These are phyloP conservation scores for Phragmatobia fuliginosa DNA, from an alignment of 2,888 invertebrate genomes.

Conservation along the genomic window DNA sequence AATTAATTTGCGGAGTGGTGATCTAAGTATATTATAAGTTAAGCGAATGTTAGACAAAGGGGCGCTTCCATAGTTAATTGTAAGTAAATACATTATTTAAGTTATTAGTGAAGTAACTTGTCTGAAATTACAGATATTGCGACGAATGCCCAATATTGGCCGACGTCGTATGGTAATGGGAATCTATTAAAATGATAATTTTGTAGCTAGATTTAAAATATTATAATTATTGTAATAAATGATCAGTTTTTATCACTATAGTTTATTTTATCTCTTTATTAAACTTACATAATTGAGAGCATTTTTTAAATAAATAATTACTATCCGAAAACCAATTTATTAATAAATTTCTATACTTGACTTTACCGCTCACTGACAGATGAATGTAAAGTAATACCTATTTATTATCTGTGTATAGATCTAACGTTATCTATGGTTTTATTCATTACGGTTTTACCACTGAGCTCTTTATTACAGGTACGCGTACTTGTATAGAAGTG, in stretches of 20 bases:
- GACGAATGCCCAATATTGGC: background rate
- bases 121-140: background rate
- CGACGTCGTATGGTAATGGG: conserved; percentile 33
- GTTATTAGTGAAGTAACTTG: conserved; percentile 24
- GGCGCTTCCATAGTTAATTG: conserved; percentile 51
- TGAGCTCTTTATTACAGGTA: too few species aligned
- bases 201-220: background rate
- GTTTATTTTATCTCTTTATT: too few species aligned
- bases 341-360: background rate
- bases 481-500: too few species aligned
- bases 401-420: background rate
- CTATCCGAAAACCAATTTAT: too few species aligned
- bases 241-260: too few species aligned
- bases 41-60: conserved; percentile 41
- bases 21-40: conserved; percentile 29
- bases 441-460: background rate
- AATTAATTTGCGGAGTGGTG: conserved; percentile 40
- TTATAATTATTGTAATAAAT: too few species aligned
- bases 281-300: too few species aligned
- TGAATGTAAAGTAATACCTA: background rate
- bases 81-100: conserved; percentile 37
- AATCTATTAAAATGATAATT: conserved; percentile 26
- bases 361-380: background rate
- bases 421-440: too few species aligned
- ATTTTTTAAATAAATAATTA: too few species aligned